Evolutionary conservation across 2,888 invertebrate genomes (phyloP).

Genomic region (Cephalotes varians): DNA sequence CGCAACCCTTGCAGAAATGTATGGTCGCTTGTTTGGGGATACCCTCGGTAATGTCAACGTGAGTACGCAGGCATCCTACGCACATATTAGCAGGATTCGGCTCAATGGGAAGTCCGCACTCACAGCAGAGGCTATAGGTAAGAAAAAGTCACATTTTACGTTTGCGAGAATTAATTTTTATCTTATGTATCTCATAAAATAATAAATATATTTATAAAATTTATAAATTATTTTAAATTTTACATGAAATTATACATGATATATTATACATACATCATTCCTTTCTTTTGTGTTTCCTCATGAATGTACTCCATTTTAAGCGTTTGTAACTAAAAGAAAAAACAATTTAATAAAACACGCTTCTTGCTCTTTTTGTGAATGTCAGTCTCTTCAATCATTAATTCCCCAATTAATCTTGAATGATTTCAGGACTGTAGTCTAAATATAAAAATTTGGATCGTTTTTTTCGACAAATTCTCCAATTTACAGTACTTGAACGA

Average conservation of each 20-base stretch:
- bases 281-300: constrained; percentile 10
- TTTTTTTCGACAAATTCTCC: not conserved
- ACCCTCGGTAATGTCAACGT: constrained; percentile 97
- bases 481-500: not conserved
- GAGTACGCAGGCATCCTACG: constrained; percentile 95
- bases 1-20: constrained; percentile 97
- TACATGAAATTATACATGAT: too few relatives aligned
- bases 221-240: too few relatives aligned
- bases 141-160: not conserved
- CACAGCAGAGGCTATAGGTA: constrained; percentile 91
- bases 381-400: not conserved
- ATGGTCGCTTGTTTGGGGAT: constrained; percentile 97
- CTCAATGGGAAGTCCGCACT: constrained; percentile 96
- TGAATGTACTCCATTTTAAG: constrained; percentile 51
- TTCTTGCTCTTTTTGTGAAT: not conserved
- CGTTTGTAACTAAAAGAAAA: not conserved
- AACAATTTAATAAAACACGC: not conserved
- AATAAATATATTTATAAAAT: not conserved
- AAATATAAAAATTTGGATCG: not conserved
- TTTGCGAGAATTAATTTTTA: not conserved
- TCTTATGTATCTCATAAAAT: not conserved
- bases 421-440: too few relatives aligned
- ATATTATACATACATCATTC: constrained; percentile 50
- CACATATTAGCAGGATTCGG: constrained; percentile 99
- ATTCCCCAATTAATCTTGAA: not conserved